Evolutionary conservation across 2,797 vertebrate genomes (phyloP).

Genomic region (Cynopterus sphinx): DNA sequence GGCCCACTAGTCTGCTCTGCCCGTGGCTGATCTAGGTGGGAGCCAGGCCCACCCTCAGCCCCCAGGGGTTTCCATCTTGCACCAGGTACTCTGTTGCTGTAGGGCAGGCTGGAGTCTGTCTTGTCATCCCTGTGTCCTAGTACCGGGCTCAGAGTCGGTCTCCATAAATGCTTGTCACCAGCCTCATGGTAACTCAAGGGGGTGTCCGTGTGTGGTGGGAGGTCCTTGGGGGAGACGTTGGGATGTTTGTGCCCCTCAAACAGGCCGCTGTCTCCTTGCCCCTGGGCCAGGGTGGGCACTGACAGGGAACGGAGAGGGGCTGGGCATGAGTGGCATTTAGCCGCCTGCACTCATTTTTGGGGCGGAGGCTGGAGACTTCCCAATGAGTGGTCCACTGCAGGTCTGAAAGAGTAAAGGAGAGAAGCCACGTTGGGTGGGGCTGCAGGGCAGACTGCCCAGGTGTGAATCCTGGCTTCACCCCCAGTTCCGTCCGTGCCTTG

Average conservation of each 20-base stretch:
- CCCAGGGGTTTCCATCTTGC: not conserved
- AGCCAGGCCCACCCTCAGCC: not conserved
- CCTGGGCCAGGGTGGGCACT: not conserved
- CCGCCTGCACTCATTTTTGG: not conserved
- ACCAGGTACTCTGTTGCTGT: not conserved
- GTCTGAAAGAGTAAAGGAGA: not conserved
- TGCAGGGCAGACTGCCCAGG: not conserved
- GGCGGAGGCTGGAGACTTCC: not conserved
- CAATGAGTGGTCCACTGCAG: not conserved
- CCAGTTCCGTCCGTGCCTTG: not conserved
- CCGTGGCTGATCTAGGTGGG: not conserved
- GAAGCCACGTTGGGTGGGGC: accelerated
- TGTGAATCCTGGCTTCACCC: not conserved
- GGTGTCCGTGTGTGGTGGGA: not conserved
- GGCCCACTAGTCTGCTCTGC: not conserved
- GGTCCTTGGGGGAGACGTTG: not conserved
- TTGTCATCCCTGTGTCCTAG: not conserved
- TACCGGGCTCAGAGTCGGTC: not conserved
- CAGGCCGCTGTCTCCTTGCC: not conserved
- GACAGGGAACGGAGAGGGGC: not conserved
- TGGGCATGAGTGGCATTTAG: not conserved
- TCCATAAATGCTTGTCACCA: not conserved
- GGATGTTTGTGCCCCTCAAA: not conserved
- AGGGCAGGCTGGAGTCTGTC: not conserved
- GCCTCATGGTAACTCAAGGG: not conserved